Evolutionary conservation across 2,888 invertebrate genomes (phyloP), one percentile per base, ranked within the genome.

Genomic region (Acanthacorydalis orientalis): DNA sequence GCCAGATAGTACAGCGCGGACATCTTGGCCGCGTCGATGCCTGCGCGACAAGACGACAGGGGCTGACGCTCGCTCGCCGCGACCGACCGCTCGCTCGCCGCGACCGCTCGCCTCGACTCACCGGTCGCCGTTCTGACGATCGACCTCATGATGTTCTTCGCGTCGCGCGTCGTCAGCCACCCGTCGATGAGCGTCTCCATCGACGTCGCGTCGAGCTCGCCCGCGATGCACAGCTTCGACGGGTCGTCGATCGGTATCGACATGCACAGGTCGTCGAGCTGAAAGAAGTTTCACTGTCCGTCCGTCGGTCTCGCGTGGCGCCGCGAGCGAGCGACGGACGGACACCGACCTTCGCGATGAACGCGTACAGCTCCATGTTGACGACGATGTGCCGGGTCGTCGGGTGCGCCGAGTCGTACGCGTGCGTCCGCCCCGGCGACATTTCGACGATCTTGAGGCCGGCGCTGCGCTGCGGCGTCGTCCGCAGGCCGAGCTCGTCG

Each of bases 391-490:
- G 23, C 23, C 6, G 2, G 23, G 23, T 23, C 23, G 23, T 23
- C 23, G 23, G 23, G 23, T 23, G 23, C 23, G 2, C 23, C 23
- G 23, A 23, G 23, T 23, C 23, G 23, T 23, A 23, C 23, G 23
- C 23, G 23, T 37, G 39, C 32, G 11, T 46, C 46, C 34, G 45
- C 31, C 7, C 47, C 44, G 31, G 48, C 38, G 15, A 44, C 11
- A 55, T 51, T 46, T 56, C 54, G n/a, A 54, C 52, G 14, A 60
- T 47, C 7, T 54, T 52, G 48, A 53, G 50, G 1, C 57, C 57
- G 12, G 44, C 38, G 9, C 47, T 41, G 11, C 48, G 37, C 14
- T 50, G 50, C 42, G 52, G 48, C 2, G 50, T 35, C n/a, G 55
- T 35, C 10, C 52, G 35, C 31, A 60, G 50, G n/a, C 54, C 50